A percentile compares a stretch with the other conserved stretches of the same genome.
Evolutionary conservation across 1,140 invertebrate species (phyloP).

Genomic region (Metopolophium dirhodum): DNA sequence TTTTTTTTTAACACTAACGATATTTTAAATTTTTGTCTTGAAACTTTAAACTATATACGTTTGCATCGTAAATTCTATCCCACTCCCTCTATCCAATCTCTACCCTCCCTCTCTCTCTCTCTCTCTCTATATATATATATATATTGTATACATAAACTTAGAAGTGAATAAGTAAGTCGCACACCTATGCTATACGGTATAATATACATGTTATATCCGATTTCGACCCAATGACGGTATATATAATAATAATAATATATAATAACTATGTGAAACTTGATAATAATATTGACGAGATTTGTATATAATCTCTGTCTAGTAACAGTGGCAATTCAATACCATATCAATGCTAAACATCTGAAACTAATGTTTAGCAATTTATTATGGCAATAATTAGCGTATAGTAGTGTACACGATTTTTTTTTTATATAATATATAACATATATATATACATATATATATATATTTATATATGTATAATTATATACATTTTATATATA

Average conservation of each 20-base stretch:
- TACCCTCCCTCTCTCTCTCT: not conserved
- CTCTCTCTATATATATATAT: not conserved
- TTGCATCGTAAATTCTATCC: not conserved
- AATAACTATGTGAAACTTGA: slow-evolving; percentile 49
- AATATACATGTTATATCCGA: not conserved
- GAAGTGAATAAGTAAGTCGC: not conserved
- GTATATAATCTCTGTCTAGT: slow-evolving; percentile 52
- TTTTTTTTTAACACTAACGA: slow-evolving; percentile 23
- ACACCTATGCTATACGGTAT: not conserved
- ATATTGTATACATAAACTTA: not conserved
- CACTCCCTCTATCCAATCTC: not conserved
- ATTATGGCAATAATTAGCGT: slow-evolving; percentile 57
- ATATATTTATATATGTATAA: not conserved
- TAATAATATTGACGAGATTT: slow-evolving; percentile 53
- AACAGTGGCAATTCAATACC: slow-evolving; percentile 57
- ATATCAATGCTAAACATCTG: slow-evolving; percentile 55
- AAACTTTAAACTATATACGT: slow-evolving; percentile 9
- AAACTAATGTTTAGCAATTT: slow-evolving; percentile 47
- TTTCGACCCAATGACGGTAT: slow-evolving; percentile 20
- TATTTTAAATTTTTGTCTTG: slow-evolving; percentile 12
- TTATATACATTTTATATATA: slow-evolving; percentile 44
- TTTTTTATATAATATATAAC: not conserved
- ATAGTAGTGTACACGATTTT: slow-evolving; percentile 50
- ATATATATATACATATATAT: not conserved
- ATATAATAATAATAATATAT: not conserved